These are phyloP conservation scores for Monochamus saltuarius DNA, from an alignment of 1,140 invertebrate genomes.

Conservation along the genomic window DNA sequence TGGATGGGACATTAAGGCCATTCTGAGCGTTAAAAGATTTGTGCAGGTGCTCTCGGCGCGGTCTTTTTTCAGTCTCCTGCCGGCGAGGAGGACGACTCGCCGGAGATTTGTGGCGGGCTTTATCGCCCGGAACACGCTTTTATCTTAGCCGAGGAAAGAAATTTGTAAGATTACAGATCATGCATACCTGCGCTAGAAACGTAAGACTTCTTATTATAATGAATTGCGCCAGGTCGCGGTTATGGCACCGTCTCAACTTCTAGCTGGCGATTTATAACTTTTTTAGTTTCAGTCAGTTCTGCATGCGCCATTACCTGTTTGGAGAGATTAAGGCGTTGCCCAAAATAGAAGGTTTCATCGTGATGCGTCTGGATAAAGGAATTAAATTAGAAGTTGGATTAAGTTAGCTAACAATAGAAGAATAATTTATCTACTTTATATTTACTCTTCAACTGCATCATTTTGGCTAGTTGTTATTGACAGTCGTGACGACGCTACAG, in stretches of 20 bases:
- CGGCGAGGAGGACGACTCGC: conserved; percentile 30
- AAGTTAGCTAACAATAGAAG: too few relatives aligned
- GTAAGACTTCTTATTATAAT: conserved; percentile 35
- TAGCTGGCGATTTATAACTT: conserved; percentile 10
- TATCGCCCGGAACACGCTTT: conserved; percentile 44
- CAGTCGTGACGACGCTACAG: too few relatives aligned
- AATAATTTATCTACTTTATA: too few relatives aligned
- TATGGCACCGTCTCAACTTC: conserved; percentile 12
- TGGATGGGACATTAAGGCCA: conserved; percentile 31
- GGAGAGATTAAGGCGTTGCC: too few relatives aligned
- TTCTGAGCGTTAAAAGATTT: conserved; percentile 32
- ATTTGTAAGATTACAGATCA: conserved; percentile 47
- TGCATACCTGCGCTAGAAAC: conserved; percentile 39
- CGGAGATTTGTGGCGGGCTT: conserved; percentile 44
- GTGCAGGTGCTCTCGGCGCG: conserved; percentile 28
- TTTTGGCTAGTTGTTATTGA: too few relatives aligned
- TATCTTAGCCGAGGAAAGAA: conserved; percentile 38
- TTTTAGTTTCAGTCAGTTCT: too few relatives aligned
- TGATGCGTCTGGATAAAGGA: too few relatives aligned
- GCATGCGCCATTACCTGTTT: too few relatives aligned
- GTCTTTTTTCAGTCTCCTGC: conserved; percentile 24
- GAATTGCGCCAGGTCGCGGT: conserved; percentile 15
- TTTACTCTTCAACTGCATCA: too few relatives aligned
- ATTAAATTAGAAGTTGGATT: too few relatives aligned
- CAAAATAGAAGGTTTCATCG: too few relatives aligned